Conservation (phyloP, 2,797 vertebrate genomes). For the Cynodonichthys magdalenae region DNA sequence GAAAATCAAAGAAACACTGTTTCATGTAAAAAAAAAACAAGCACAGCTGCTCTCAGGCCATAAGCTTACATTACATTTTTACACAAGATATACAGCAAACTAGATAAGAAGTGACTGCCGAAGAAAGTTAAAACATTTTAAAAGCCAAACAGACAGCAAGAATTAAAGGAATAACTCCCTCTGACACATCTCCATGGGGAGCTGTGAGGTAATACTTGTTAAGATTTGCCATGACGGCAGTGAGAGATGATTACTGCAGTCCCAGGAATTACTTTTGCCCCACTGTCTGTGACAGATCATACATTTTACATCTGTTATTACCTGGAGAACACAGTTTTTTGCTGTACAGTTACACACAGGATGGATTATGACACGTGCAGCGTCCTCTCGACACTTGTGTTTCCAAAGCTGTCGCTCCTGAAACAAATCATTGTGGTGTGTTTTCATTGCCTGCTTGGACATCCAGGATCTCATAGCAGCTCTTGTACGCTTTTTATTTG, state of each 20-base stretch:
- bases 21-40: slow-evolving; percentile 20
- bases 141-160: not conserved
- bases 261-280: not conserved
- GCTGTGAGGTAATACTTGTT: slow-evolving; percentile 1
- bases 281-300: not conserved
- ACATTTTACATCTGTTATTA: slow-evolving; percentile 11
- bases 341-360: not conserved
- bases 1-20: slow-evolving; percentile 9
- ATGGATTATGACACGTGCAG: too few relatives aligned
- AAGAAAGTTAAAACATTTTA: slow-evolving; percentile 11
- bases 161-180: slow-evolving; percentile 6
- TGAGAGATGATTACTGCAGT: slow-evolving; percentile 13
- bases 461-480: too few relatives aligned
- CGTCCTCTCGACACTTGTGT: too few relatives aligned
- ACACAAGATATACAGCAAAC: slow-evolving; percentile 2
- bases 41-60: slow-evolving; percentile 6
- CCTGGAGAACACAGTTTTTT: not conserved
- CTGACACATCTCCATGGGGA: not conserved
- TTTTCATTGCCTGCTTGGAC: too few relatives aligned
- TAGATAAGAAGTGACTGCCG: not conserved
- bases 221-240: slow-evolving; percentile 12
- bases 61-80: slow-evolving; percentile 11
- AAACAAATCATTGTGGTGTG: too few relatives aligned
- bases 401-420: too few relatives aligned
- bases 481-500: too few relatives aligned